Conservation (phyloP, 2,797 vertebrate genomes). For the Loriculus beryllinus region DNA sequence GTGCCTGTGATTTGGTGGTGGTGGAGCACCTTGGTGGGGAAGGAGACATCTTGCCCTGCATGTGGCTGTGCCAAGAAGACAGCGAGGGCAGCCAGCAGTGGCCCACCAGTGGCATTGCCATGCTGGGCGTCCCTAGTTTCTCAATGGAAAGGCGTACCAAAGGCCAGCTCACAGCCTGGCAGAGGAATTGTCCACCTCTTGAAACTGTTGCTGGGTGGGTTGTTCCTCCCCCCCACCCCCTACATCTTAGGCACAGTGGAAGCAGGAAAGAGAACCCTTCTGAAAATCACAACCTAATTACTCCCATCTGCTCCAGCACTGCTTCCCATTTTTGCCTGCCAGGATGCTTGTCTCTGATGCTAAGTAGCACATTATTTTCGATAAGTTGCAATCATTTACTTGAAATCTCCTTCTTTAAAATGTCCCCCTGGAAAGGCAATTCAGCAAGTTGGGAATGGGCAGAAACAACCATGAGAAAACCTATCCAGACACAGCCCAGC, state of each 20-base stretch:
- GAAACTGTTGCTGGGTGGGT: background rate
- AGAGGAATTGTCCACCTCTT: background rate
- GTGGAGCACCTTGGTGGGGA: background rate
- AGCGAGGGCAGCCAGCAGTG: background rate
- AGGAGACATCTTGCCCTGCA: background rate
- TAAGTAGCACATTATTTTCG: conserved; percentile 77
- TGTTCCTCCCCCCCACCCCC: background rate
- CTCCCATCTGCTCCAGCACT: conserved; percentile 75
- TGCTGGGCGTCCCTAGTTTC: background rate
- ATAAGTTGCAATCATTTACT: conserved; percentile 78
- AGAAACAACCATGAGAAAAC: background rate
- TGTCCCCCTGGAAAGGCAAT: conserved; percentile 69
- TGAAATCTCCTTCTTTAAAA: conserved; percentile 72
- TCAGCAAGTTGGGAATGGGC: conserved; percentile 30
- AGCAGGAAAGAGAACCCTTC: conserved; percentile 65
- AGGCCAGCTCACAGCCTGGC: background rate
- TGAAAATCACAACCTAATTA: conserved; percentile 76
- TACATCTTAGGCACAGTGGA: conserved; percentile 52
- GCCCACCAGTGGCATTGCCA: background rate
- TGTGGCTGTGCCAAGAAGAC: accelerated
- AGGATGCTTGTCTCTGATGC: conserved; percentile 72
- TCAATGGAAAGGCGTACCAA: background rate
- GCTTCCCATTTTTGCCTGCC: conserved; percentile 74
- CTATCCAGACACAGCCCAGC: background rate
- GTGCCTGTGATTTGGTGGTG: background rate